These are phyloP conservation scores for Sceloporus undulatus DNA, from an alignment of 2,113 vertebrate species.

Conservation along the genomic window DNA sequence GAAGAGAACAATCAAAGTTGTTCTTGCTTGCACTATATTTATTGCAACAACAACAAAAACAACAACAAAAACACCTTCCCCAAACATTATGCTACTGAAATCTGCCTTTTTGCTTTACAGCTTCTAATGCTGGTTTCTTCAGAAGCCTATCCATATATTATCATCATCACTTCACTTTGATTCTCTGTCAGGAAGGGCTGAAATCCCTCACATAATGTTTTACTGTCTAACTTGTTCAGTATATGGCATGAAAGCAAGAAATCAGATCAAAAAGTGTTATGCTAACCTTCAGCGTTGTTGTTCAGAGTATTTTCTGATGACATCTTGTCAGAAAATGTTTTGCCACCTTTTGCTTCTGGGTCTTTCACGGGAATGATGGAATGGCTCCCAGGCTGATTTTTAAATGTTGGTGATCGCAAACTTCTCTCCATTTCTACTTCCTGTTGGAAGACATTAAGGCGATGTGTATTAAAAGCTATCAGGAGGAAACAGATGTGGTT, in stretches of 20 bases:
- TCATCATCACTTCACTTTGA: conserved; percentile 29
- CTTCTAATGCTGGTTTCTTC: conserved; percentile 9
- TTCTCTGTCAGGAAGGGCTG: conserved; percentile 24
- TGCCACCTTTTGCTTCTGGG: conserved; percentile 70
- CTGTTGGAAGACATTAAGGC: conserved; percentile 77
- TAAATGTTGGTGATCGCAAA: conserved; percentile 68
- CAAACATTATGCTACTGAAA: not conserved
- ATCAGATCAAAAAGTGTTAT: conserved; percentile 41
- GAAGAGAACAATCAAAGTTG: not conserved
- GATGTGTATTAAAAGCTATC: conserved; percentile 69
- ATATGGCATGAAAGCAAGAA: conserved; percentile 31
- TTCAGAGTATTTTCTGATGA: conserved; percentile 69
- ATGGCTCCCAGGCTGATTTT: conserved; percentile 68
- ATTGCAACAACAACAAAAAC: not conserved
- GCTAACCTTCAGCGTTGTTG: conserved; percentile 75
- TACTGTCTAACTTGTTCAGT: conserved; percentile 28
- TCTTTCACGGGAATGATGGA: conserved; percentile 58
- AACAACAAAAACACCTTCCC: not conserved
- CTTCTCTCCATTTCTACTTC: conserved; percentile 76
- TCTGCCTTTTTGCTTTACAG: not conserved
- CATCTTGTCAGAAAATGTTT: conserved; percentile 78
- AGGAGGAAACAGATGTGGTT: conserved; percentile 59
- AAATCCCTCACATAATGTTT: conserved; percentile 3
- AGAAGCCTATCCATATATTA: conserved; percentile 9
- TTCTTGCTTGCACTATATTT: not conserved